A percentile compares a stretch with the other conserved stretches of the same genome.
Conservation (phyloP, 2,113 vertebrate species). For the Stomatorhinus ivindoensis region DNA sequence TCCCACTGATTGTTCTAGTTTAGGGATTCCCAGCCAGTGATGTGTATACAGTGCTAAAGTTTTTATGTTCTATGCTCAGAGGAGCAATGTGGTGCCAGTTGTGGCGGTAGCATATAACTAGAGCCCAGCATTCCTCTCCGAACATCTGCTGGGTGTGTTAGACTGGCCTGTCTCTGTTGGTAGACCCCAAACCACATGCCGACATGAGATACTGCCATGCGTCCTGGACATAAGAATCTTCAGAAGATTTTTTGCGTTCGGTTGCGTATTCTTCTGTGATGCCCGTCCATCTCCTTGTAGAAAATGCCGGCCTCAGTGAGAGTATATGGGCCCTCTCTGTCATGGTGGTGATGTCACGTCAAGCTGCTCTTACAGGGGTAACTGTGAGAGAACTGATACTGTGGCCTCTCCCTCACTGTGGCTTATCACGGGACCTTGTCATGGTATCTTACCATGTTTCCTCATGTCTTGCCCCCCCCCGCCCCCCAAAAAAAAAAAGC, state of each 20-base stretch:
- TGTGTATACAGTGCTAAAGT: background rate
- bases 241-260: background rate
- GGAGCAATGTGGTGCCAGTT: background rate
- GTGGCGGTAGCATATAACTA: background rate
- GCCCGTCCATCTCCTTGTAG: background rate
- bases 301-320: background rate
- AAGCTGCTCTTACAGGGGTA: slow-evolving; percentile 26
- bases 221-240: background rate
- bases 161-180: slow-evolving; percentile 4
- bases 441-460: background rate
- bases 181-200: background rate
- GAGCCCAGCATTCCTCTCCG: slow-evolving; percentile 8
- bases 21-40: background rate
- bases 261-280: background rate
- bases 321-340: slow-evolving; percentile 21
- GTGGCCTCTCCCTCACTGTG: slow-evolving; percentile 16
- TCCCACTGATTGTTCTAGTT: background rate
- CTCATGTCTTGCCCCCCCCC: background rate
- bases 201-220: background rate
- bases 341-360: slow-evolving; percentile 43
- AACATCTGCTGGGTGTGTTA: slow-evolving; percentile 31
- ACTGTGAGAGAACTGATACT: slow-evolving; percentile 36
- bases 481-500: background rate
- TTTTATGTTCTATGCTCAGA: background rate
- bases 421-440: slow-evolving; percentile 10